Conservation (phyloP, 2,888 invertebrate species). For the Mythimna impura region DNA sequence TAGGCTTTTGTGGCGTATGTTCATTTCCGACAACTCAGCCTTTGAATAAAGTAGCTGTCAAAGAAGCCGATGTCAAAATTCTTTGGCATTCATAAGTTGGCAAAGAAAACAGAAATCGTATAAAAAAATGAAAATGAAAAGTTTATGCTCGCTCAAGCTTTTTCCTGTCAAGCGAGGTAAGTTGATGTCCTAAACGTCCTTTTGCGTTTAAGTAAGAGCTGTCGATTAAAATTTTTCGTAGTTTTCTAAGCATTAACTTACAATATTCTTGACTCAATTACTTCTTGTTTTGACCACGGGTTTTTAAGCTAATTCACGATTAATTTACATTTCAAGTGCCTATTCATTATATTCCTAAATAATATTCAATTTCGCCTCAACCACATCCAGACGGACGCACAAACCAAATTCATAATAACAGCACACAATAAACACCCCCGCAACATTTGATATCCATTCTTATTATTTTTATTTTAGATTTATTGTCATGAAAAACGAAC, state of each 20-base stretch:
- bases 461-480: slow-evolving; percentile 85
- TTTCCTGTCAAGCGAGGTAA: slow-evolving; percentile 22
- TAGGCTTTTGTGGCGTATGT: slow-evolving; percentile 82
- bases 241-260: neutral
- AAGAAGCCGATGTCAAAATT: slow-evolving; percentile 85
- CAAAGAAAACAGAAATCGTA: slow-evolving; percentile 60
- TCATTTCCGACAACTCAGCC: slow-evolving; percentile 87
- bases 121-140: slow-evolving; percentile 60
- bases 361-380: slow-evolving; percentile 46
- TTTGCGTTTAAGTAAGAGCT: neutral
- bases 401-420: slow-evolving; percentile 71
- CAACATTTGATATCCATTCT: slow-evolving; percentile 77
- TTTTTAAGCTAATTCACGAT: neutral
- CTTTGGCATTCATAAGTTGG: slow-evolving; percentile 67
- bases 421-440: slow-evolving; percentile 83
- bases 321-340: neutral
- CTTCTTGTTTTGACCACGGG: too few relatives aligned
- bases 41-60: slow-evolving; percentile 83
- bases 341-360: slow-evolving; percentile 22
- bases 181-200: slow-evolving; percentile 18
- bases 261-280: neutral
- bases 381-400: slow-evolving; percentile 57
- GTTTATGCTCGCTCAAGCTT: slow-evolving; percentile 44
- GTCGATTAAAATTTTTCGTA: neutral
- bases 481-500: slow-evolving; percentile 83